A percentile compares a stretch with the other conserved stretches of the same genome.
Conservation (phyloP, 2,797 vertebrate species). For the Eleutherodactylus coqui region DNA sequence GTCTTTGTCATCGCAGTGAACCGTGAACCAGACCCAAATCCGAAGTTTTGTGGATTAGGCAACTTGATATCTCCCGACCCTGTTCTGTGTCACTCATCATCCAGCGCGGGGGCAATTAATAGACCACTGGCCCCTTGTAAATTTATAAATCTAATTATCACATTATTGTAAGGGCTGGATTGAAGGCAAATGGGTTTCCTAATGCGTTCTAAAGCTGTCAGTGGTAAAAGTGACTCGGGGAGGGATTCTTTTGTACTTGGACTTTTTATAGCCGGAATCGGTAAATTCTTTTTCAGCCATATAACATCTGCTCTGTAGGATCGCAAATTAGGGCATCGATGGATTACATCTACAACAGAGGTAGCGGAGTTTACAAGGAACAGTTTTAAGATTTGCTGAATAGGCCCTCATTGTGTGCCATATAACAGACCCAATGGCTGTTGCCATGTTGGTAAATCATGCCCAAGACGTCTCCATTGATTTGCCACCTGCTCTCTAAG, state of each 20-base stretch:
- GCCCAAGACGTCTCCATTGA: not conserved
- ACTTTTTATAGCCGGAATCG: conserved; percentile 21
- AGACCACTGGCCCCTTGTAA: conserved; percentile 1
- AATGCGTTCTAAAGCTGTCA: conserved; percentile 2
- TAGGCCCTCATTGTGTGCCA: not conserved
- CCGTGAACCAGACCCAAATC: not conserved
- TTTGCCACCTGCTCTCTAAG: not conserved
- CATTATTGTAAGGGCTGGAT: conserved; percentile 3
- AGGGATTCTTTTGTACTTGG: not conserved
- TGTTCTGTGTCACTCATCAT: conserved; percentile 28
- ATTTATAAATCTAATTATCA: conserved; percentile 35
- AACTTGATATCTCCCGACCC: not conserved
- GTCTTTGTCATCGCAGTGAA: conserved; percentile 41
- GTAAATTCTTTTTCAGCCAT: conserved; percentile 10
- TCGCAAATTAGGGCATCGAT: not conserved
- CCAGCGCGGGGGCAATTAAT: conserved; percentile 6
- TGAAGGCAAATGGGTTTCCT: not conserved
- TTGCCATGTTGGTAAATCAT: not conserved
- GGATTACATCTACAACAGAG: not conserved
- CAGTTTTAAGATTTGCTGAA: not conserved
- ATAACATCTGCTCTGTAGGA: conserved; percentile 8
- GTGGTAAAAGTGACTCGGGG: not conserved
- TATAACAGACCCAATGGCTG: not conserved
- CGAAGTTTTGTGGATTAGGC: conserved; percentile 22
- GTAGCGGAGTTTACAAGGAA: not conserved